phyloP scores from a whole-genome alignment of 2,113 vertebrate genomes.

The Chaenocephalus aceratus region DNA sequence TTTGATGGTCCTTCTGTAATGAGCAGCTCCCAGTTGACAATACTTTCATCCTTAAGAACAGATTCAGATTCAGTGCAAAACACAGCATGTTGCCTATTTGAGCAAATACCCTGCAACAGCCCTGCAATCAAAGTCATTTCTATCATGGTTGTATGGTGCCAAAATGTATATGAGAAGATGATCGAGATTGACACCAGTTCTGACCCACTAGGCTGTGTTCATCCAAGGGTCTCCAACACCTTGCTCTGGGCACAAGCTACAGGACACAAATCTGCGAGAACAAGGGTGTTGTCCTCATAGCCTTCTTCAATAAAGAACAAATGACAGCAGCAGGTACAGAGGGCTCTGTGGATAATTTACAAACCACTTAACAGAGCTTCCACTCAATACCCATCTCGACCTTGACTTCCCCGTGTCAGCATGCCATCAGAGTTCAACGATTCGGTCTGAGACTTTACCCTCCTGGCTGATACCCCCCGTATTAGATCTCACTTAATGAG shows the following conservation, averaged over 20 bases:
- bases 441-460: conserved; percentile 35
- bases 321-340: background rate
- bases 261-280: conserved; percentile 2
- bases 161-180: background rate
- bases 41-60: conserved; percentile 16
- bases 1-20: conserved; percentile 11
- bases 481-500: conserved; percentile 45
- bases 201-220: background rate
- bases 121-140: background rate
- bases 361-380: conserved; percentile 34
- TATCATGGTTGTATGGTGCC: background rate
- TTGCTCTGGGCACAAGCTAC: background rate
- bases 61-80: conserved; percentile 12
- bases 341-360: conserved; percentile 26
- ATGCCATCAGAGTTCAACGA: conserved; percentile 28
- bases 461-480: background rate
- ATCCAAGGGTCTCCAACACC: background rate
- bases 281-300: conserved; percentile 6
- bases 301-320: conserved; percentile 33
- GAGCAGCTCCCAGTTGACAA: conserved; percentile 1
- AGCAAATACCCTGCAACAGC: background rate
- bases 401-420: conserved; percentile 46
- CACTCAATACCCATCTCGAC: conserved; percentile 45
- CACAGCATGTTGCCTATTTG: background rate
- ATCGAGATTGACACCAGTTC: conserved; percentile 11